A percentile compares a stretch with the other conserved stretches of the same genome.
Conservation (phyloP, 2,113 vertebrate genomes). For the Lepisosteus oculatus region DNA sequence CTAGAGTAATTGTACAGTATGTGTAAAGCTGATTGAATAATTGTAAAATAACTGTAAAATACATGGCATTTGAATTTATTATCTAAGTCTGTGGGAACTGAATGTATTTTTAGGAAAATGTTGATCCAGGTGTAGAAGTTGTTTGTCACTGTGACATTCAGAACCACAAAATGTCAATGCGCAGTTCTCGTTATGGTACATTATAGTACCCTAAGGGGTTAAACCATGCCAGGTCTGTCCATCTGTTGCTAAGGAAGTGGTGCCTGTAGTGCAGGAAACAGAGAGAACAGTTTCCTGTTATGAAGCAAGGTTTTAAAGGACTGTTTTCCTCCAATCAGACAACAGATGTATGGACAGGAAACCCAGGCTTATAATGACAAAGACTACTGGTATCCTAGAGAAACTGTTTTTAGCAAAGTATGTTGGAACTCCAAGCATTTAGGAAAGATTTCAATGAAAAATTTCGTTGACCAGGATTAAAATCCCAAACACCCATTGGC, state of each 20-base stretch:
- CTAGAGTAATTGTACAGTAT: no score
- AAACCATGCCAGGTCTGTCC: constrained; percentile 76
- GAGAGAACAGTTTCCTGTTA: constrained; percentile 97
- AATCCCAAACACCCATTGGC: no score
- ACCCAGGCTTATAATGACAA: constrained; percentile 61
- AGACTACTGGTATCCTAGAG: constrained; percentile 45
- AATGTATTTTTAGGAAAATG: no score
- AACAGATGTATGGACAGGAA: constrained; percentile 83
- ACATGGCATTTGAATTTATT: no score
- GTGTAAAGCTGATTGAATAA: no score
- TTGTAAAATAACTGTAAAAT: no score
- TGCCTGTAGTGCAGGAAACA: constrained; percentile 96
- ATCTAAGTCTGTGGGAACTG: no score
- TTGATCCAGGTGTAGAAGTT: background rate
- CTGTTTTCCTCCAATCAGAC: constrained; percentile 85
- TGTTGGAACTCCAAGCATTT: constrained; percentile 29
- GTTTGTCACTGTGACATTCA: constrained; percentile 20
- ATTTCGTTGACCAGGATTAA: no score
- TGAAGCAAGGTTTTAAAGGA: constrained; percentile 84
- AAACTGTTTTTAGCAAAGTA: constrained; percentile 51
- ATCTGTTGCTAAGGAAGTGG: constrained; percentile 86
- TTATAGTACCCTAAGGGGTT: constrained; percentile 68
- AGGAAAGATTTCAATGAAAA: background rate
- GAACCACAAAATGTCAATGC: constrained; percentile 33
- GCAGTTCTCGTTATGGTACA: constrained; percentile 29